Evolutionary conservation across 2,797 vertebrate genomes (phyloP), one percentile per base, ranked within the genome.

Genomic region (Phoxinus dragarum): DNA sequence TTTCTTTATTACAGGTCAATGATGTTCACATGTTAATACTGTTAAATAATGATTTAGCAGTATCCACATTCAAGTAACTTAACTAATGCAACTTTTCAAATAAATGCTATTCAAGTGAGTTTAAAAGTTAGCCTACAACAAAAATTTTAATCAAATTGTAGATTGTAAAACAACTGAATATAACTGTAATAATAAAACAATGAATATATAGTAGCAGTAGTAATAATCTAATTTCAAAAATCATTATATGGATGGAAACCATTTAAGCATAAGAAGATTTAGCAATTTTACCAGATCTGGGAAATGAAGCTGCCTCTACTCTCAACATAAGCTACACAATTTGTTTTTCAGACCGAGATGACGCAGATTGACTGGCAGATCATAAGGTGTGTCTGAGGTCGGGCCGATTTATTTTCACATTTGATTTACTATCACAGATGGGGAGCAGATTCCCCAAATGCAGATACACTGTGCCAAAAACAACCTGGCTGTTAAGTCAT

Each of bases 401-500:
- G 17, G 36, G 23, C 6, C 1, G 14, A n/a, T 17, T 77, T 27
- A 36, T 27, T 61, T n/a, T 77, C 23, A 42, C 23, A 42, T 78
- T 78, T 61, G 38, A 78, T 31, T 61, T 64, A 78, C n/a, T 42
- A 11, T 3, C 56, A 44, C 76, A 78, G 54, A 78, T 61, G 54
- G 38, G 52, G 7, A 27, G 16, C 36, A 11, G 1, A 64, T 44
- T 31, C n/a, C 38, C 44, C 56, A 61, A 78, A 78, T 36, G 14
- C n/a, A 64, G 36, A 61, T 27, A 42, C 6, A 59, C 21, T 1
- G 54, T 59, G 12, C 75, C 36, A 77, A 54, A 1, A 14, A 10
- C 31, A 23, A 54, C 49, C 36, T 38, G 54, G 36, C 54, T 61
- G 38, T 38, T 42, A n/a, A 56, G 74, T 59, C 34, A 76, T 40